Evolutionary conservation across 2,888 invertebrate genomes (phyloP), one percentile per base, ranked within the genome.

Genomic region (Xylota segnis): DNA sequence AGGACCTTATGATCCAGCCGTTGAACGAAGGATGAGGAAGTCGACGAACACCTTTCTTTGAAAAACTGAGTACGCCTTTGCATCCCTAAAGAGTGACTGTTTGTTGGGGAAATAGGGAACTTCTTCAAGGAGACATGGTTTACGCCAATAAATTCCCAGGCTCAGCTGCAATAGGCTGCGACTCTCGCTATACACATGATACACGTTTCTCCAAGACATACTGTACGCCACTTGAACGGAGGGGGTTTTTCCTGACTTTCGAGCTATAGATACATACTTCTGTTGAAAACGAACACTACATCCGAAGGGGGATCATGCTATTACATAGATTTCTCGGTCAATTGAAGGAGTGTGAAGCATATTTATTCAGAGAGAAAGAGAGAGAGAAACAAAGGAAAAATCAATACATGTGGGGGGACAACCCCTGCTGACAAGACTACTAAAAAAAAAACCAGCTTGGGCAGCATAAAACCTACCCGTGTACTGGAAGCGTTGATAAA

Each of bases 251-350:
- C 16, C 27, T 50, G 14, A 18, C 27, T 47, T 47, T 10, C 14
- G 2, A 14, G n/a, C 32, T 61, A 23, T 1, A 4, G 7, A 61
- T 14, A 6, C 37, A 5, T 37, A 10, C 10, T 59, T 34, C 59
- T 2, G 18, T n/a, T 40, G 6, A 5, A 47, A 23, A 23, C 23
- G 23, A 23, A 23, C 23, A 23, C 3, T 23, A 23, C 23, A 23
- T 23, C 23, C 23, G 23, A n/a, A 27, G 52, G 52, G 52, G 66
- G 66, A 68, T 68, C 54, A 68, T 54, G 40, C 27, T 14, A 43
- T 14, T 54, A 27, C 23, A 68, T 27, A 37, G 14, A 58, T 58
- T 59, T 34, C 18, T 23, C 29, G 5, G n/a, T n/a, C 40, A 40
- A n/a, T n/a, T 40, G 40, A n/a, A 5, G 40, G n/a, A n/a, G 12